phyloP scores from a whole-genome alignment of 2,797 vertebrate species.

The Gallinago stenura region DNA sequence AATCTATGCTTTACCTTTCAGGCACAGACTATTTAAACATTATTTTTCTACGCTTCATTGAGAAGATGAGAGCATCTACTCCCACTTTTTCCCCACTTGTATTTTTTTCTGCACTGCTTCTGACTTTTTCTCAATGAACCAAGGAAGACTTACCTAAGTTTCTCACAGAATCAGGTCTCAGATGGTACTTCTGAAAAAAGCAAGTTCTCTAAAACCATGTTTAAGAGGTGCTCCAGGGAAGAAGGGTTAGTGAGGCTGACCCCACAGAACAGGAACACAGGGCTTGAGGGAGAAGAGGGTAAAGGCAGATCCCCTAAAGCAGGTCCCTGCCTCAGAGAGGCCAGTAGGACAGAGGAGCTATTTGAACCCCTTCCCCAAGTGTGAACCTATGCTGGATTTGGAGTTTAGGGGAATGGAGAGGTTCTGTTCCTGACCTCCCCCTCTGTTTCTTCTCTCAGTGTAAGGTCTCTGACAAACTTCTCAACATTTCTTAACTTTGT shows the following conservation, averaged over 20 bases:
- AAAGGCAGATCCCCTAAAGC: not conserved
- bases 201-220: not conserved
- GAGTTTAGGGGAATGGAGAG: not conserved
- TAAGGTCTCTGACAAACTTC: not conserved
- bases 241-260: not conserved
- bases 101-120: not conserved
- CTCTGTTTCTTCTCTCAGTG: not conserved
- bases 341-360: not conserved
- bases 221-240: not conserved
- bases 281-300: not conserved
- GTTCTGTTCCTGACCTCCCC: not conserved
- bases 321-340: not conserved
- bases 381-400: not conserved
- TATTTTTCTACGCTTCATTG: not conserved
- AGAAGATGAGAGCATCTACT: not conserved
- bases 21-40: not conserved
- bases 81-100: not conserved
- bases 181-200: not conserved
- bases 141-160: not conserved
- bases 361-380: not conserved
- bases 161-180: not conserved
- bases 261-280: not conserved
- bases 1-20: not conserved
- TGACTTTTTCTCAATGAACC: not conserved
- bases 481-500: conserved; percentile 3